A percentile compares a stretch with the other conserved stretches of the same genome.
phyloP scores from a whole-genome alignment of 2,888 invertebrate genomes.

The Cephus pygmeus region DNA sequence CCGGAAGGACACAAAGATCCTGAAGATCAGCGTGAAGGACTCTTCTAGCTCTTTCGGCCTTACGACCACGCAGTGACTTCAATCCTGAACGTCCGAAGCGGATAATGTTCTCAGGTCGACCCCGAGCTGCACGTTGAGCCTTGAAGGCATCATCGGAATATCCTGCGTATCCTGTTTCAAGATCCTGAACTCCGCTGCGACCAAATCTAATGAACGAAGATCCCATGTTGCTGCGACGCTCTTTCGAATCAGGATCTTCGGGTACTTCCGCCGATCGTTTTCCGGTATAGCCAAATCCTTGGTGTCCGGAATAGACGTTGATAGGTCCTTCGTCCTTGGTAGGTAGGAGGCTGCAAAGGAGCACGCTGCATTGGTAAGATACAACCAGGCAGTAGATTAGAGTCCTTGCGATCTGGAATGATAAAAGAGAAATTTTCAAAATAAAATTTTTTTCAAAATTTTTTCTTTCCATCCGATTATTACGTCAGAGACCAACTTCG shows the following conservation, averaged over 20 bases:
- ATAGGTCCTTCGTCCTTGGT: neutral
- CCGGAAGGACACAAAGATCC: neutral
- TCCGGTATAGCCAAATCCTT: neutral
- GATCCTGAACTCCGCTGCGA: slow-evolving; percentile 20
- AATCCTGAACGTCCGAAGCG: slow-evolving; percentile 56
- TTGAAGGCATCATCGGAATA: slow-evolving; percentile 24
- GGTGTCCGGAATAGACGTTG: neutral
- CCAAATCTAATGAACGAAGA: slow-evolving; percentile 52
- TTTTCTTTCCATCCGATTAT: neutral
- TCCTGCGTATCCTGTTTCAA: slow-evolving; percentile 3
- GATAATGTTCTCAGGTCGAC: slow-evolving; percentile 56
- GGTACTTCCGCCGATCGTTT: slow-evolving; percentile 8
- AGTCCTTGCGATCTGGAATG: neutral
- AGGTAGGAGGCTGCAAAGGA: neutral
- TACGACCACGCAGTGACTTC: slow-evolving; percentile 25
- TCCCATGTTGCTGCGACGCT: slow-evolving; percentile 51
- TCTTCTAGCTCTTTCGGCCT: neutral
- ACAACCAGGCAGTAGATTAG: neutral
- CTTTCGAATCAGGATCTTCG: slow-evolving; percentile 50
- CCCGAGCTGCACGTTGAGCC: slow-evolving; percentile 34
- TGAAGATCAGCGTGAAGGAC: neutral
- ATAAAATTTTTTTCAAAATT: no score
- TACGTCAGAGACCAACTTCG: neutral
- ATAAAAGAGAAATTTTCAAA: no score
- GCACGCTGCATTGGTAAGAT: neutral